Percentiles rank a stretch among this genome's conserved stretches.
Evolutionary conservation across 2,797 vertebrate species (phyloP).

Genomic region (Falco berigora): DNA sequence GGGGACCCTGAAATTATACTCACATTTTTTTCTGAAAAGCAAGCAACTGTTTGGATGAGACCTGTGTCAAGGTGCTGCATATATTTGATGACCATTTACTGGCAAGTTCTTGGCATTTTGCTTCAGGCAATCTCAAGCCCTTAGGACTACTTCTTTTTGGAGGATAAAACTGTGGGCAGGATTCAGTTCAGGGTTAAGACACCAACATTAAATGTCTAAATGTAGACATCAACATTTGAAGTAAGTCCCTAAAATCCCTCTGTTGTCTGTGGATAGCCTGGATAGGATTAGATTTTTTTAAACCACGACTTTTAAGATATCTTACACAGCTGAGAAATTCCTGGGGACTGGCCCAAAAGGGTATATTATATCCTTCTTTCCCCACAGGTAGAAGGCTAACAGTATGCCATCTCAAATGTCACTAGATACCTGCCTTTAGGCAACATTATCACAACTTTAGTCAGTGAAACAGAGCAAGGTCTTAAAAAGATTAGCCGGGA

Average conservation of each 20-base stretch:
- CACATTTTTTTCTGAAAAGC: background rate
- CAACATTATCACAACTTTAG: background rate
- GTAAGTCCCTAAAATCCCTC: background rate
- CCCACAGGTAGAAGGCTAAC: background rate
- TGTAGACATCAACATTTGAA: background rate
- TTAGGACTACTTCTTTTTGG: slow-evolving; percentile 1
- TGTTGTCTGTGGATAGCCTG: background rate
- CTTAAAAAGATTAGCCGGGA: too few relatives aligned
- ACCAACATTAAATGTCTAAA: slow-evolving; percentile 31
- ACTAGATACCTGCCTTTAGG: background rate
- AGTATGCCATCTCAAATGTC: background rate
- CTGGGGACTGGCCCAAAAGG: background rate
- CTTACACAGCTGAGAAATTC: background rate
- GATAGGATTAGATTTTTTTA: background rate
- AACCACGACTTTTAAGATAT: background rate
- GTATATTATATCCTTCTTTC: background rate
- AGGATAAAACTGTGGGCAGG: background rate
- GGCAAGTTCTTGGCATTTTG: slow-evolving; percentile 10
- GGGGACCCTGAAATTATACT: background rate
- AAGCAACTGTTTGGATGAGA: slow-evolving; percentile 5
- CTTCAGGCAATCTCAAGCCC: slow-evolving; percentile 17
- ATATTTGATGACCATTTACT: slow-evolving; percentile 15
- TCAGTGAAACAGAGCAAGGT: too few relatives aligned
- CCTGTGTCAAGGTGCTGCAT: slow-evolving; percentile 11
- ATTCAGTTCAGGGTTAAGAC: slow-evolving; percentile 32